These are phyloP conservation scores for Cynopterus brachyotis DNA, from an alignment of 2,113 vertebrate genomes.

Conservation along the genomic window DNA sequence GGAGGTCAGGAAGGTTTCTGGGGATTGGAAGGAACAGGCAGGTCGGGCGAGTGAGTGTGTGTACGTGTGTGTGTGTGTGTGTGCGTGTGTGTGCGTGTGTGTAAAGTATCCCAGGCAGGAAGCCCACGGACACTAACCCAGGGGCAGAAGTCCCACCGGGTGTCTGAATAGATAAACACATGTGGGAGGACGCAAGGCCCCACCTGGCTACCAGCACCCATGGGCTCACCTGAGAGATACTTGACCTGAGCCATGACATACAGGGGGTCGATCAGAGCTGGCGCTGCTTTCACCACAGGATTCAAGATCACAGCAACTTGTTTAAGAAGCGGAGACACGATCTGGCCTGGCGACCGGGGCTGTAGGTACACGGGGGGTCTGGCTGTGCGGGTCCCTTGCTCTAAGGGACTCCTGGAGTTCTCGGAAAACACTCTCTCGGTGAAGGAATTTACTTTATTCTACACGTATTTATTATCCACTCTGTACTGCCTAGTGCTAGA, in stretches of 20 bases:
- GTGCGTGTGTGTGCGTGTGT: accelerated
- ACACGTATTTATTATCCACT: no score
- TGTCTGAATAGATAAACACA: background rate
- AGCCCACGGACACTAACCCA: background rate
- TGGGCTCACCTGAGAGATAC: slow-evolving; percentile 82
- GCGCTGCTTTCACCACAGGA: slow-evolving; percentile 80
- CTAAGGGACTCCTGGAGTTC: background rate
- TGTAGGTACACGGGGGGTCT: background rate
- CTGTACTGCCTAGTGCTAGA: background rate
- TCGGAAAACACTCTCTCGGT: background rate
- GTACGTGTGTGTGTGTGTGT: no score
- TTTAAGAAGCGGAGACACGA: slow-evolving; percentile 82
- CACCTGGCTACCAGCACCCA: no score
- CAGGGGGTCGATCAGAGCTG: slow-evolving; percentile 78
- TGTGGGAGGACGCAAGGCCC: background rate
- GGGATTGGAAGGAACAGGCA: background rate
- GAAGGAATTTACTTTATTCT: background rate
- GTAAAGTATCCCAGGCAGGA: background rate
- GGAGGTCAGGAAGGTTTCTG: background rate
- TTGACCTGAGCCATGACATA: slow-evolving; percentile 83
- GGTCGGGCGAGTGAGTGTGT: background rate
- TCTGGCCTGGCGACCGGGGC: slow-evolving; percentile 78
- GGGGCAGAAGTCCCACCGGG: background rate
- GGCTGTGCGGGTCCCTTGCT: accelerated
- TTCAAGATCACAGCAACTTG: slow-evolving; percentile 81